phyloP scores from a whole-genome alignment of 1,140 invertebrate species.

The Dinoponera quadriceps region DNA sequence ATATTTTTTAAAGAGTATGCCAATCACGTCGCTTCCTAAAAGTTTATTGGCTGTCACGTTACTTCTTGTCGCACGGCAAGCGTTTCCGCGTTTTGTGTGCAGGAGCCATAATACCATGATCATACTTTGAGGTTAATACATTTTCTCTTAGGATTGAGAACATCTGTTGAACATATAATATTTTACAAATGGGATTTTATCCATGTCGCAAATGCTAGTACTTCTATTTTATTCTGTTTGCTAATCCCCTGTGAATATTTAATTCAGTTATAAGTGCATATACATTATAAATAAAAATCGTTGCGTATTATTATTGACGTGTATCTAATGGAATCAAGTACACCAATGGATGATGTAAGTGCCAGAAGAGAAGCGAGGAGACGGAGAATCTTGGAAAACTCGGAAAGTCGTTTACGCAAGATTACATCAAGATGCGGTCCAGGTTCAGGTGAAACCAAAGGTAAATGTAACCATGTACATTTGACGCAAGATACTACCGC shows the following conservation, averaged over 20 bases:
- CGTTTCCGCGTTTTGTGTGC: too few species aligned
- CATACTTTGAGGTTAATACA: too few species aligned
- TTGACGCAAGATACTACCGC: too few species aligned
- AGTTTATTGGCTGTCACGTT: too few species aligned
- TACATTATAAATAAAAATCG: not conserved
- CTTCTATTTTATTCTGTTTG: not conserved
- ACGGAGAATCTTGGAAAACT: constrained; percentile 87
- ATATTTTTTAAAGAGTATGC: too few species aligned
- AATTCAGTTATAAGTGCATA: not conserved
- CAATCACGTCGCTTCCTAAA: too few species aligned
- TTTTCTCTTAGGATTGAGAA: too few species aligned
- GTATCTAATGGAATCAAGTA: not conserved
- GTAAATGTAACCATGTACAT: constrained; percentile 36
- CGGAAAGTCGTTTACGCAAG: constrained; percentile 86
- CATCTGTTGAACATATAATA: too few species aligned
- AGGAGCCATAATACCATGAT: too few species aligned
- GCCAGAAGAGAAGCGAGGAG: constrained; percentile 87
- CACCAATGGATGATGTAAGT: constrained; percentile 85
- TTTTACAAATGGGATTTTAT: not conserved
- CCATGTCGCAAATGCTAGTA: not conserved
- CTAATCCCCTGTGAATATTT: too few species aligned
- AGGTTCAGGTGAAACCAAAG: not conserved
- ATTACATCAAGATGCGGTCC: constrained; percentile 81
- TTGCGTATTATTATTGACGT: not conserved
- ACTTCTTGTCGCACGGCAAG: too few species aligned